Evolutionary conservation across 2,113 vertebrate species (phyloP), one percentile per base, ranked within the genome.

Genomic region (Thunnus maccoyii): DNA sequence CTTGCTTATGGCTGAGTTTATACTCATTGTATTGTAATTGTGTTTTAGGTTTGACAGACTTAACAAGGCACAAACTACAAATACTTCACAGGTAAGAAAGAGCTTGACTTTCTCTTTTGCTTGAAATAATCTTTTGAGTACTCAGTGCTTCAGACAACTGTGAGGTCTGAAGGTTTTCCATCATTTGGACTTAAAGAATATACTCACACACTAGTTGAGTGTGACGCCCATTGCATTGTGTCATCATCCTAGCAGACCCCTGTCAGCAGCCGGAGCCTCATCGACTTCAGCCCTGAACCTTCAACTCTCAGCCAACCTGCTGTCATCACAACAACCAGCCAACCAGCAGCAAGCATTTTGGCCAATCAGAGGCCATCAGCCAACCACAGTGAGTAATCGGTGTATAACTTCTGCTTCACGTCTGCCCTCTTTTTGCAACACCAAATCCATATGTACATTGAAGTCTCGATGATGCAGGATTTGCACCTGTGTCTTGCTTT

Each of bases 11-110:
- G 16, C 4, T 27, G 1, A 48, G 15, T 30, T 52, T 18, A 32
- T 57, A 4, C 22, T 60, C 1, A 3, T 6, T 57, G 0, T 25
- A 2, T 20, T 76, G 12, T 16, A 1, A 36, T 60, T 86, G 60
- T 68, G 14, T 84, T 87, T 80, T 63, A 99, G 98, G 95, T 99
- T 99, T 2, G 97, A 99, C 79, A 95, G 97, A 74, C 94, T 97
- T 70, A 95, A 94, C 82, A 96, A 94, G 67, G 93, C 95, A 81
- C 97, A 96, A 87, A 83, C 57, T 58, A n/a, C 86, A 66, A 63
- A 85, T 36, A 18, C 72, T 14, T 88, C 80, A 25, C 86, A 91
- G 89, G 95, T 95, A 85, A 86, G 76, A 62, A 41, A 44, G 1
- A n/a, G 18, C 25, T 55, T 2, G 1, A 11, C 4, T 57, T 6